Evolutionary conservation across 2,888 invertebrate genomes (phyloP).

Genomic region (Eristalis tenax): DNA sequence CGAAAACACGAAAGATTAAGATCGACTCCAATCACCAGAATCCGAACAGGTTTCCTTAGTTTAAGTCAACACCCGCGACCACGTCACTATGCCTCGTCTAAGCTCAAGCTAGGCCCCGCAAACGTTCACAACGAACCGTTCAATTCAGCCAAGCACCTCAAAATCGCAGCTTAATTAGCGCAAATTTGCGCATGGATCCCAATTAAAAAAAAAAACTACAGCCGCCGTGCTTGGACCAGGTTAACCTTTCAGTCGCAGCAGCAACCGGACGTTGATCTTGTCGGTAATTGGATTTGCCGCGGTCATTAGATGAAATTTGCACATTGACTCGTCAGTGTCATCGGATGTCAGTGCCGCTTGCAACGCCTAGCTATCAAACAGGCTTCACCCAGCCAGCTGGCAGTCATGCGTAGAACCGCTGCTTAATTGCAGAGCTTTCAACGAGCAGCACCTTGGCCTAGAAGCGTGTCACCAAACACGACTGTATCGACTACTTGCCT

Average conservation of each 20-base stretch:
- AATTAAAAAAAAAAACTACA: not conserved
- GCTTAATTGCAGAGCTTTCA: not conserved
- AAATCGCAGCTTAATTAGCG: conserved; percentile 7
- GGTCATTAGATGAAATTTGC: conserved; percentile 1
- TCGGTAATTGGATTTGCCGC: not conserved
- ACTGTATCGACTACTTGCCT: not conserved
- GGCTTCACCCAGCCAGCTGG: not conserved
- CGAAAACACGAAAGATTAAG: not conserved
- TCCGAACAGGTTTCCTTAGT: not conserved
- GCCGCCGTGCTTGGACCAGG: not conserved
- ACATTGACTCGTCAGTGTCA: conserved; percentile 7
- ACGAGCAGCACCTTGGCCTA: conserved; percentile 10
- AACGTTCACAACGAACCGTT: not conserved
- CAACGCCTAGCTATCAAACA: not conserved
- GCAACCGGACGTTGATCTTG: not conserved
- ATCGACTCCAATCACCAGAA: too few relatives aligned
- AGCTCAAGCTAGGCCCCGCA: not conserved
- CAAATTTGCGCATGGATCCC: not conserved
- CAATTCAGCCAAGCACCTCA: not conserved
- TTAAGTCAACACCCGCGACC: not conserved
- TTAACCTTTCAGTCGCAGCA: not conserved
- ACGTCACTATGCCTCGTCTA: not conserved
- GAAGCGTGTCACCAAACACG: not conserved
- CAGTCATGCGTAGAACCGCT: conserved; percentile 1
- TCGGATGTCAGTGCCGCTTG: not conserved